Evolutionary conservation across 2,888 invertebrate genomes (phyloP).

Genomic region (Tethea ocularis): DNA sequence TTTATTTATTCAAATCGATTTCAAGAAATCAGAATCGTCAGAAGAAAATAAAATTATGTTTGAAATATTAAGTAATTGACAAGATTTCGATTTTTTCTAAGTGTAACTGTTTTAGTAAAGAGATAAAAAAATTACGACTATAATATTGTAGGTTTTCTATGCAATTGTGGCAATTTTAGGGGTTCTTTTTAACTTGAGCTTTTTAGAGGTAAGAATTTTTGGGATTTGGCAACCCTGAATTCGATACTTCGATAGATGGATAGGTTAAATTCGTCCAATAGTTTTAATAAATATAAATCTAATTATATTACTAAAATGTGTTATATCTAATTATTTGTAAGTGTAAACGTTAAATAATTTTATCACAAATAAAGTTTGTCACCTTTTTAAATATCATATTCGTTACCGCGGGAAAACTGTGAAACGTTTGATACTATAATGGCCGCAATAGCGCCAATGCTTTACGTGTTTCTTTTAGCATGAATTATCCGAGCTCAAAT

Average conservation of each 20-base stretch:
- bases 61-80: too few species aligned
- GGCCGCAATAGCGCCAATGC: constrained; percentile 83
- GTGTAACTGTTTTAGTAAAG: too few species aligned
- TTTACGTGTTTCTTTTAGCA: constrained; percentile 68
- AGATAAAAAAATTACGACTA: too few species aligned
- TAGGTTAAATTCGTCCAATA: constrained; percentile 14
- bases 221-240: background rate
- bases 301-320: background rate
- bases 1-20: too few species aligned
- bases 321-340: background rate
- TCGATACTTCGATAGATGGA: constrained; percentile 9
- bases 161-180: too few species aligned
- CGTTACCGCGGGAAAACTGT: constrained; percentile 80
- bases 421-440: constrained; percentile 79
- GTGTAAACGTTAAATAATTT: background rate
- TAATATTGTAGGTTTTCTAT: too few species aligned
- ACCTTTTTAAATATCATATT: constrained; percentile 22
- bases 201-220: too few species aligned
- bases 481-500: constrained; percentile 55
- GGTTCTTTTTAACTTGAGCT: too few species aligned
- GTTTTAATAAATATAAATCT: background rate
- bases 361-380: background rate
- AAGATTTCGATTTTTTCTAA: too few species aligned
- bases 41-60: too few species aligned
- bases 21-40: too few species aligned